phyloP scores from a whole-genome alignment of 2,113 vertebrate genomes.

The Odobenus rosmarus region DNA sequence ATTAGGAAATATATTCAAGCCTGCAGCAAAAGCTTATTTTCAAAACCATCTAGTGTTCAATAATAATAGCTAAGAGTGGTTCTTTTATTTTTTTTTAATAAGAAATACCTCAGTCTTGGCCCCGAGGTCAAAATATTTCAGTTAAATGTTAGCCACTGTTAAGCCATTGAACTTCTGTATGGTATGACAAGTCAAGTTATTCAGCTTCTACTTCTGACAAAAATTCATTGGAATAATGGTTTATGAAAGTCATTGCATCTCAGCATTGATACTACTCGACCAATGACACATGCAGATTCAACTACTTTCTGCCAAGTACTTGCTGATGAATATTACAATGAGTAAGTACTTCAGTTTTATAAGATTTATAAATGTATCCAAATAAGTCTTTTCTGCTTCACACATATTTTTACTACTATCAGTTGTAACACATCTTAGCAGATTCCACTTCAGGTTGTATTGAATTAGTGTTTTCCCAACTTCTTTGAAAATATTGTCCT shows the following conservation, averaged over 20 bases:
- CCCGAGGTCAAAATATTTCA: not conserved
- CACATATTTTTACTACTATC: not conserved
- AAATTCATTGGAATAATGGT: not conserved
- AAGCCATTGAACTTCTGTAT: not conserved
- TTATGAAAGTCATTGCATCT: not conserved
- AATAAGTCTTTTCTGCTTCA: not conserved
- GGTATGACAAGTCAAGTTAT: not conserved
- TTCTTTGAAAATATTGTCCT: not conserved
- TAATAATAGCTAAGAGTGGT: not conserved
- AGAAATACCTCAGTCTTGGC: not conserved
- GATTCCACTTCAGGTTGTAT: not conserved
- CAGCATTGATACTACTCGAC: not conserved
- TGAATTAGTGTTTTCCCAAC: not conserved
- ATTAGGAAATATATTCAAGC: not conserved
- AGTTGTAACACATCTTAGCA: conserved; percentile 1
- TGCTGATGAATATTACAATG: not conserved
- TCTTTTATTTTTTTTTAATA: not conserved
- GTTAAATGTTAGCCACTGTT: not conserved
- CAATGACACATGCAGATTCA: not conserved
- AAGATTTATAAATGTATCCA: not conserved
- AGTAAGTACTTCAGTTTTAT: not conserved
- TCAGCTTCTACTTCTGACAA: not conserved
- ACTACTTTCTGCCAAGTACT: not conserved
- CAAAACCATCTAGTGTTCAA: not conserved
- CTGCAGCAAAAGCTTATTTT: not conserved